Evolutionary conservation across 2,888 invertebrate species (phyloP), one percentile per base, ranked within the genome.

Genomic region (Spialia ferax): DNA sequence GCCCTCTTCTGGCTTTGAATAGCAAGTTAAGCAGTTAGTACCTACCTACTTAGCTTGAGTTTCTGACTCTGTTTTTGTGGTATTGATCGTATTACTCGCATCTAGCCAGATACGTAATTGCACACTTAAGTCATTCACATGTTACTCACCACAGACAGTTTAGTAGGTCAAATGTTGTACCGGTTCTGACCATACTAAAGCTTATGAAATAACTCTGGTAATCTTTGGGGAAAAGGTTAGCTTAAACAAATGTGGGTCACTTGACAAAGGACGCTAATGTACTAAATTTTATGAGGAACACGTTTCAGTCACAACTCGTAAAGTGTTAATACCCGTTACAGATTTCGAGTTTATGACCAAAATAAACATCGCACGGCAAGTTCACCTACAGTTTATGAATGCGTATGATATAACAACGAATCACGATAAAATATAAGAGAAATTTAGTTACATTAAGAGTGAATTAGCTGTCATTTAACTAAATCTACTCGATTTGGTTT

Each of bases 91-190:
- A 54, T 54, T 54, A 54, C n/a, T n/a, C 8, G 26, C 54, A 50
- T 50, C 13, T 42, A 42, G 42, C 38, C 42, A 57, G 35, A 59
- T n/a, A 42, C 38, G 59, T 15, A 42, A 42, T 59, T 38, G 20
- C 38, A 54, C n/a, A 26, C 15, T 45, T 45, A 45, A 54, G 10
- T 15, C 26, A 22, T 26, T 38, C 59, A 23, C 42, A 23, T 48
- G 60, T 60, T 60, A 29, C 60, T 22, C 48, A 35, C 56, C 32
- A 13, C 52, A 23, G 56, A 18, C 13, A 54, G 29, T 15, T 56
- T 32, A 83, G 79, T 81, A 73, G 87, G 87, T 85, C 88, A 84
- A 73, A 76, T 70, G 70, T 75, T 76, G 77, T 79, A 79, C 78
- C 75, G 66, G 67, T 65, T 69, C 60, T 77, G 75, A 77, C 79